A percentile compares a stretch with the other conserved stretches of the same genome.
Conservation (phyloP, 2,113 vertebrate species). For the Lampris incognitus region DNA sequence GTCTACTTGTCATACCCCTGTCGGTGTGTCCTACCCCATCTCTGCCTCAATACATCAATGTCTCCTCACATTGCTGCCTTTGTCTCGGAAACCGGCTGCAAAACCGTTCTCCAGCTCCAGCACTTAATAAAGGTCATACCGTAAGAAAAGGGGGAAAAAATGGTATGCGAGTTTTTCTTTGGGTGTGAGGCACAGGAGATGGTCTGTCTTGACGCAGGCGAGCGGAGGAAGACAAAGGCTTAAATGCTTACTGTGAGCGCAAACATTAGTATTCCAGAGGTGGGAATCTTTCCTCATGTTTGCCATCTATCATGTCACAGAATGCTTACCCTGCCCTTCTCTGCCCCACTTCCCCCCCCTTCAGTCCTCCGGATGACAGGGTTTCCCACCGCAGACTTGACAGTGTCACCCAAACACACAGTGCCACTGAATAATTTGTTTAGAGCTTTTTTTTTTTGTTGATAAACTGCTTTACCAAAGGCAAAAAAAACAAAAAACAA, state of each 20-base stretch:
- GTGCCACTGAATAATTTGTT: conserved; percentile 20
- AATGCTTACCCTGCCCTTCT: conserved; percentile 5
- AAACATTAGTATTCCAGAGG: conserved; percentile 28
- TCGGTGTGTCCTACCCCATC: conserved; percentile 62
- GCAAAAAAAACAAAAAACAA: background rate
- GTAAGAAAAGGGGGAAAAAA: conserved; percentile 7
- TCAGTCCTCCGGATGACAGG: too few species aligned
- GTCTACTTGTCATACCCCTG: conserved; percentile 57
- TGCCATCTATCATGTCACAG: conserved; percentile 9
- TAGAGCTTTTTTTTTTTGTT: background rate
- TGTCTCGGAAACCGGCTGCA: conserved; percentile 19
- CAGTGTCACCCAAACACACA: conserved; percentile 20
- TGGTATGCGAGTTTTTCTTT: background rate
- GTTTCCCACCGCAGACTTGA: conserved; percentile 11
- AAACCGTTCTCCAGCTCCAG: conserved; percentile 41
- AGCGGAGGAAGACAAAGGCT: conserved; percentile 25
- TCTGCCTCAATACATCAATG: conserved; percentile 62
- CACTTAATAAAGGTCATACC: conserved; percentile 43
- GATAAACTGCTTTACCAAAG: too few species aligned
- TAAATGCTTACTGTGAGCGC: conserved; percentile 14
- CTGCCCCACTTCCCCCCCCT: background rate
- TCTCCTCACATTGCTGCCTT: conserved; percentile 56
- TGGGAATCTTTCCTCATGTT: conserved; percentile 28
- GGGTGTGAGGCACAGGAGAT: conserved; percentile 18
- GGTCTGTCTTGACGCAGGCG: conserved; percentile 11